These are phyloP conservation scores for Lepidothrix coronata DNA, from an alignment of 2,113 vertebrate genomes.

Conservation along the genomic window DNA sequence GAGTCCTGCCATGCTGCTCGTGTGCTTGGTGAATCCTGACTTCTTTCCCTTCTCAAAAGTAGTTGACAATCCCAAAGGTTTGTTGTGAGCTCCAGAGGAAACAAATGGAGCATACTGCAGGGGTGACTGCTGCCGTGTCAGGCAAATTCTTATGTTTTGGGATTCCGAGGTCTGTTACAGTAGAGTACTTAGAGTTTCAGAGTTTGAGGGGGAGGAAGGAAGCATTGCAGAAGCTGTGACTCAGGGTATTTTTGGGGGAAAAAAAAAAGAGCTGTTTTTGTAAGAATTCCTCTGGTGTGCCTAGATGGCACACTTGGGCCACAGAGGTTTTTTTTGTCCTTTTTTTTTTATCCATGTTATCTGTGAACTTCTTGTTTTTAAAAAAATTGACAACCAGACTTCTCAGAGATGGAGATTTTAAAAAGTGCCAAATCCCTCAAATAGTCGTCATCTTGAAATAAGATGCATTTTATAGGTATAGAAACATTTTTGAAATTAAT, in stretches of 20 bases:
- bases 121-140: neutral
- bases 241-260: fast-evolving
- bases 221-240: neutral
- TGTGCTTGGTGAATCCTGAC: fast-evolving
- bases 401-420: neutral
- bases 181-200: neutral
- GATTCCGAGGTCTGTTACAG: neutral
- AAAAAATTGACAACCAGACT: neutral
- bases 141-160: fast-evolving
- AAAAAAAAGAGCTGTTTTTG: neutral
- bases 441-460: neutral
- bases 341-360: neutral
- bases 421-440: neutral
- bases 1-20: fast-evolving
- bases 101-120: fast-evolving
- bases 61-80: neutral
- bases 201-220: neutral
- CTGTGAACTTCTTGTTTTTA: neutral
- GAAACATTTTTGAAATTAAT: neutral
- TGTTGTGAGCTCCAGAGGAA: neutral
- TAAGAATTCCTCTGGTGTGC: neutral
- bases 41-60: neutral
- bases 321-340: neutral
- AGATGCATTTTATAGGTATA: neutral
- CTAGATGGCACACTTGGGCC: neutral